These are phyloP conservation scores for Salvelinus fontinalis DNA, from an alignment of 2,113 vertebrate genomes.

Conservation along the genomic window DNA sequence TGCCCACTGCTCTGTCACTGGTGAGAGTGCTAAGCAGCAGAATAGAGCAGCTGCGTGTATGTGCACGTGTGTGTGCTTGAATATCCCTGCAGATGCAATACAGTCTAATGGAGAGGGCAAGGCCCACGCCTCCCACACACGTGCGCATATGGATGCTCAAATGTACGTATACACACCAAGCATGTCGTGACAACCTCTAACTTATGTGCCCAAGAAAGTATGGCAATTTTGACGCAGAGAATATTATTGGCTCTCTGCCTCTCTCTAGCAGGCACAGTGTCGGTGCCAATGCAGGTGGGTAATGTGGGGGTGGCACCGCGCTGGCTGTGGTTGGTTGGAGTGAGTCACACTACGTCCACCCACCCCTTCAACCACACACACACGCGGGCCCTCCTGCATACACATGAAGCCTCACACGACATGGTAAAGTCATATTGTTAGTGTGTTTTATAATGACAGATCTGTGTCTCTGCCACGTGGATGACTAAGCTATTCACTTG, in stretches of 20 bases:
- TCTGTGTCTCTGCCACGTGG: background rate
- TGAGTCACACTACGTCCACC: background rate
- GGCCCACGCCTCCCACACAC: slow-evolving; percentile 4
- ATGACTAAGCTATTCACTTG: background rate
- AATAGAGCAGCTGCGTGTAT: background rate
- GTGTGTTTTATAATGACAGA: background rate
- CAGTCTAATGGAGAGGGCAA: background rate
- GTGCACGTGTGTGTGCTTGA: background rate
- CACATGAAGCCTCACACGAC: background rate
- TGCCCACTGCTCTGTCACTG: too few species aligned
- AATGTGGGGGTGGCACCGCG: background rate
- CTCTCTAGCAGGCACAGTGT: background rate
- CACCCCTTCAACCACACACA: background rate
- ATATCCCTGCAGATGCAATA: background rate
- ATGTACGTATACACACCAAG: background rate
- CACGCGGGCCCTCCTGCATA: background rate
- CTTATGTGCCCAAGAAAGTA: slow-evolving; percentile 21
- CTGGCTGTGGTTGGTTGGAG: slow-evolving; percentile 3
- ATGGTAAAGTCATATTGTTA: background rate
- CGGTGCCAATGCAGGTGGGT: background rate
- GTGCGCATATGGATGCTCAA: slow-evolving; percentile 4
- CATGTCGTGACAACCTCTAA: slow-evolving; percentile 32
- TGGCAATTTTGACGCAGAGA: slow-evolving; percentile 5
- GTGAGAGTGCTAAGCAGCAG: too few species aligned
- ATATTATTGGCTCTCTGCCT: background rate